These are phyloP conservation scores for Calameuta pallipes DNA, from an alignment of 2,888 invertebrate genomes.

Conservation along the genomic window DNA sequence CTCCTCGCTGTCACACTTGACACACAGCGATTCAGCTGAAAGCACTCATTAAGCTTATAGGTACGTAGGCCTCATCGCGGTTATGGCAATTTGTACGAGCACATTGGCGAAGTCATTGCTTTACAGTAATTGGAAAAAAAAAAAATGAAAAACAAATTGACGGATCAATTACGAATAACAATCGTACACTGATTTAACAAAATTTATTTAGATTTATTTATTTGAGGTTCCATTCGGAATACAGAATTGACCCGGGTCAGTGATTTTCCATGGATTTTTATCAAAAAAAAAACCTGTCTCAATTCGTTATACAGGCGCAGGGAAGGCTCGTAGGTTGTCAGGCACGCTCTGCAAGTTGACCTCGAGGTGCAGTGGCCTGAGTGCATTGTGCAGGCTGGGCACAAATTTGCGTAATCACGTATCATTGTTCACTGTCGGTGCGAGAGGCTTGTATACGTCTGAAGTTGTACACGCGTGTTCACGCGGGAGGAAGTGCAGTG, in stretches of 20 bases:
- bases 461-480: not conserved
- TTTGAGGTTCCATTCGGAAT: not conserved
- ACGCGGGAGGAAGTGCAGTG: not conserved
- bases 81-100: not conserved
- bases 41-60: not conserved
- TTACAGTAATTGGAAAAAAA: not conserved
- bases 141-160: too few relatives aligned
- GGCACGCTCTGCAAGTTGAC: slow-evolving; percentile 27
- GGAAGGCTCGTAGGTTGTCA: not conserved
- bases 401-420: slow-evolving; percentile 56
- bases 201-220: too few relatives aligned
- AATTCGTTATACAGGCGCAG: not conserved
- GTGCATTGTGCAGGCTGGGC: slow-evolving; percentile 43
- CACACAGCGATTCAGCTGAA: not conserved
- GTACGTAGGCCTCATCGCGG: not conserved
- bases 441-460: not conserved
- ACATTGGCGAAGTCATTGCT: too few relatives aligned
- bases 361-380: slow-evolving; percentile 37
- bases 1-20: not conserved
- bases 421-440: slow-evolving; percentile 38
- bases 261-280: not conserved
- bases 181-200: not conserved
- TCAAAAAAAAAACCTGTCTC: not conserved
- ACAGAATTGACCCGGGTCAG: not conserved
- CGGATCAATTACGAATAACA: not conserved